Evolutionary conservation across 2,113 vertebrate genomes (phyloP).

Genomic region (Chinchilla lanigera): DNA sequence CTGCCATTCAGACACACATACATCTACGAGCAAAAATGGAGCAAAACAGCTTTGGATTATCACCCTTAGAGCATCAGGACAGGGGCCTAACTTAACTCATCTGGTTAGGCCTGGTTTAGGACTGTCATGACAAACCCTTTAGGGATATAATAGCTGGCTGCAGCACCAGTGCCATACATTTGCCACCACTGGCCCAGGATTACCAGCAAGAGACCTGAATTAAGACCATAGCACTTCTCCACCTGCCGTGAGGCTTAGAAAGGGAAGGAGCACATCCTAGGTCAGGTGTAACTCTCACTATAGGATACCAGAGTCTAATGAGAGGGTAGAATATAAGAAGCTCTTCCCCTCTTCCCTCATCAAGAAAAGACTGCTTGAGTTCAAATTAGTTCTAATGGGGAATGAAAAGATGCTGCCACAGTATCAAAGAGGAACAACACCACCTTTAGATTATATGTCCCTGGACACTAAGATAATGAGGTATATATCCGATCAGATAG

Average conservation of each 20-base stretch:
- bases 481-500: neutral
- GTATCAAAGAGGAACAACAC: neutral
- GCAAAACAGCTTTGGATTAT: neutral
- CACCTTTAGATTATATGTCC: neutral
- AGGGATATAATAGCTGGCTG: neutral
- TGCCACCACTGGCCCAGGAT: neutral
- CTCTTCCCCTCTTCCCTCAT: neutral
- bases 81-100: accelerated
- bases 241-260: neutral
- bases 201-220: neutral
- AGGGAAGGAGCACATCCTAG: neutral
- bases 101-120: neutral
- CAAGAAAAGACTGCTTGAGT: neutral
- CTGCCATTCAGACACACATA: too few relatives aligned
- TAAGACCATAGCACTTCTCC: too few relatives aligned
- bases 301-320: neutral
- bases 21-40: neutral
- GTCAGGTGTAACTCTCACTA: neutral
- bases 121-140: neutral
- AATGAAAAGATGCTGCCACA: neutral
- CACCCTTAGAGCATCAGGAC: neutral
- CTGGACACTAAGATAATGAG: too few relatives aligned
- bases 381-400: neutral
- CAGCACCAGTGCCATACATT: neutral
- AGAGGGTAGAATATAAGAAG: too few relatives aligned